Evolutionary conservation across 2,888 invertebrate genomes (phyloP).

Genomic region (Agrotis ipsilon): DNA sequence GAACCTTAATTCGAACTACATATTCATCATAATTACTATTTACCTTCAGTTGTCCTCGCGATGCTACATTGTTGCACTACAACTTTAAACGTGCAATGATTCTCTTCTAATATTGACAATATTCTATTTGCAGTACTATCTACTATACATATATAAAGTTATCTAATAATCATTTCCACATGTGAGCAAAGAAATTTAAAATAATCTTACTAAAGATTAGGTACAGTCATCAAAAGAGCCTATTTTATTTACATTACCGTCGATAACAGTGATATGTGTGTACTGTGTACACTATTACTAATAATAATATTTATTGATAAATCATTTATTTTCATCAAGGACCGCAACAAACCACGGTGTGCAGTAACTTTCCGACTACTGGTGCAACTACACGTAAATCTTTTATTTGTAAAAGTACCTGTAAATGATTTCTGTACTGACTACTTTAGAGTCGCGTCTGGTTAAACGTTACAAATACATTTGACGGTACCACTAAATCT

Average conservation of each 20-base stretch:
- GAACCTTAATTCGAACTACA: neutral
- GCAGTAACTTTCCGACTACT: conserved; percentile 71
- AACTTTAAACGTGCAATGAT: conserved; percentile 6
- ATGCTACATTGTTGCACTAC: conserved; percentile 26
- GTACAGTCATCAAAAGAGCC: conserved; percentile 69
- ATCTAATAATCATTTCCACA: conserved; percentile 51
- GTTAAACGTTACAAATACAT: conserved; percentile 84
- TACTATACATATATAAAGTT: conserved; percentile 30
- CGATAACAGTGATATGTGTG: conserved; percentile 77
- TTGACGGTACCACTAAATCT: conserved; percentile 70
- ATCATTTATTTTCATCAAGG: conserved; percentile 74
- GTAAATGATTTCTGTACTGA: conserved; percentile 68
- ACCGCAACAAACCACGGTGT: conserved; percentile 58
- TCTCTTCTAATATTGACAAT: conserved; percentile 43
- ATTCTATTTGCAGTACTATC: conserved; percentile 41
- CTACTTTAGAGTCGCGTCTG: conserved; percentile 76
- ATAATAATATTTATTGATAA: conserved; percentile 80
- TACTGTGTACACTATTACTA: conserved; percentile 65
- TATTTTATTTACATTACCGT: conserved; percentile 76
- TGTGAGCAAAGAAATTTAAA: conserved; percentile 58
- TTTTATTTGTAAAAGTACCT: conserved; percentile 57
- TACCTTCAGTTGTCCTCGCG: neutral
- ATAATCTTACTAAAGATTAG: conserved; percentile 65
- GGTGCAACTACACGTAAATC: conserved; percentile 71
- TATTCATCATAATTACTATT: neutral